phyloP scores from a whole-genome alignment of 2,113 vertebrate species.

The Xenus cinereus region DNA sequence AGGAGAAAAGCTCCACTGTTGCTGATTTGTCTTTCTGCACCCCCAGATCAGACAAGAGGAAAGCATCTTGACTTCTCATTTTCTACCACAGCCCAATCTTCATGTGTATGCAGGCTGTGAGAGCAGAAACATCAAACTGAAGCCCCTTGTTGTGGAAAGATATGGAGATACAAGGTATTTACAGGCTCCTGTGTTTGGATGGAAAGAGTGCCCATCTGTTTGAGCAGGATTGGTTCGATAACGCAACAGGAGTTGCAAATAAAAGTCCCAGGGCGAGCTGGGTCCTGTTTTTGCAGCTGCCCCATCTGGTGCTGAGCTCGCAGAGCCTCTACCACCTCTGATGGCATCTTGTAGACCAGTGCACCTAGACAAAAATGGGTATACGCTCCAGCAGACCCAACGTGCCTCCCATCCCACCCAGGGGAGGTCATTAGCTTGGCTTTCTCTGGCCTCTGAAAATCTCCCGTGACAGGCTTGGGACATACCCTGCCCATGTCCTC shows the following conservation, averaged over 20 bases:
- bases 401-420: neutral
- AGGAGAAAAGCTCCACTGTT: neutral
- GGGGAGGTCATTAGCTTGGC: rapidly evolving
- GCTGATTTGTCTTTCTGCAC: neutral
- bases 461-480: neutral
- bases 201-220: neutral
- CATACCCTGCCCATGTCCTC: neutral
- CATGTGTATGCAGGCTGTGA: rapidly evolving
- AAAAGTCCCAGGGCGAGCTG: neutral
- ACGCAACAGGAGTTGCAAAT: neutral
- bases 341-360: rapidly evolving
- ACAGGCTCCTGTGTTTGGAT: neutral
- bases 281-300: neutral
- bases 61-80: neutral
- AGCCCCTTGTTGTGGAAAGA: neutral
- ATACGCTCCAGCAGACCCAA: rapidly evolving
- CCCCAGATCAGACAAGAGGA: neutral
- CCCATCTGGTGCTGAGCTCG: neutral
- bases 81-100: neutral
- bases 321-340: neutral
- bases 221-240: neutral
- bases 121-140: neutral
- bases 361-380: neutral
- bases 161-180: neutral
- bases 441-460: neutral